phyloP scores from a whole-genome alignment of 2,888 invertebrate genomes.

The Synergus itoensis region DNA sequence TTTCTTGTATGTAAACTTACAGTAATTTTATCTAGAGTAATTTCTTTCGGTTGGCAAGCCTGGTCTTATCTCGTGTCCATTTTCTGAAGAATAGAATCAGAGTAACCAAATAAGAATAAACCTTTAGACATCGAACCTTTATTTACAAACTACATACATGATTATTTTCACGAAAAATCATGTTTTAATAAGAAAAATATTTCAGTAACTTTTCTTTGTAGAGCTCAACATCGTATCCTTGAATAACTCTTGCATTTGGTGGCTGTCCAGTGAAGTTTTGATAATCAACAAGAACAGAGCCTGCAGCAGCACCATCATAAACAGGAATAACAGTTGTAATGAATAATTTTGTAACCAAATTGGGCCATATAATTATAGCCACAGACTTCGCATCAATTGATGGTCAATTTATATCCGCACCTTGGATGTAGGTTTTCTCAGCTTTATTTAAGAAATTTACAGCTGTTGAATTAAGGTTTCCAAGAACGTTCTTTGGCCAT shows the following conservation, averaged over 20 bases:
- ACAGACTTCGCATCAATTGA: conserved; percentile 62
- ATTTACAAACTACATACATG: no score
- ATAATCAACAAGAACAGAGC: conserved; percentile 64
- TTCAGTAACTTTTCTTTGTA: background rate
- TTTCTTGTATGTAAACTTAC: no score
- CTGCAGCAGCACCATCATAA: conserved; percentile 59
- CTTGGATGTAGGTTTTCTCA: conserved; percentile 70
- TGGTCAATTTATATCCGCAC: conserved; percentile 52
- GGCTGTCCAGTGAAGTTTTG: conserved; percentile 26
- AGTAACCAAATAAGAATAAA: no score
- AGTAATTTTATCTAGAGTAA: no score
- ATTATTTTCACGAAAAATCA: background rate
- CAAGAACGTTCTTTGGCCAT: conserved; percentile 80
- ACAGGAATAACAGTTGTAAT: conserved; percentile 60
- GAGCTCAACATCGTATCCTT: background rate
- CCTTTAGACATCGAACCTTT: no score
- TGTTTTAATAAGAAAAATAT: background rate
- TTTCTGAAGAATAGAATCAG: no score
- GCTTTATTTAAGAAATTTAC: conserved; percentile 79
- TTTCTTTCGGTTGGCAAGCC: no score
- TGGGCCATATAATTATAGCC: conserved; percentile 62
- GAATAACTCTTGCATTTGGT: conserved; percentile 44
- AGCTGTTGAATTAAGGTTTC: conserved; percentile 72
- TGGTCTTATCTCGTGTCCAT: no score
- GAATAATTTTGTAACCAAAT: conserved; percentile 42